Conservation (phyloP, 2,888 invertebrate species). For the Lumbricus terrestris region DNA sequence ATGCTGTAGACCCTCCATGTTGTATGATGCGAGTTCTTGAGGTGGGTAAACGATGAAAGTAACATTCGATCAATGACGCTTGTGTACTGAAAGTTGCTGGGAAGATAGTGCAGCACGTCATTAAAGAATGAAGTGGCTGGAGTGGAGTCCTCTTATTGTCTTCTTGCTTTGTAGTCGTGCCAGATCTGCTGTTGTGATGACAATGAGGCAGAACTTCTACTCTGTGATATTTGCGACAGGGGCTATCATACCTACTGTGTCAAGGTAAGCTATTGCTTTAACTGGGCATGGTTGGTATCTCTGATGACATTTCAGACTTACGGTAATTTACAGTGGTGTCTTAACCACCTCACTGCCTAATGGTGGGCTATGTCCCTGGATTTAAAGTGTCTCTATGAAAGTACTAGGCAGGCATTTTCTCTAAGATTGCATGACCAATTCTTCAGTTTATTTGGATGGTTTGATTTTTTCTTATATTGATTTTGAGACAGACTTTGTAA, state of each 20-base stretch:
- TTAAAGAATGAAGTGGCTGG: not conserved
- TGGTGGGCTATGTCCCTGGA: too few relatives aligned
- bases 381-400: not conserved
- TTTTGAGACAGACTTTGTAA: not conserved
- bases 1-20: not conserved
- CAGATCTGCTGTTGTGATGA: constrained; percentile 95
- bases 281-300: not conserved
- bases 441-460: not conserved
- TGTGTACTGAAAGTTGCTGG: too few relatives aligned
- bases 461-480: not conserved
- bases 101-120: too few relatives aligned
- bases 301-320: not conserved
- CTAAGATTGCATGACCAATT: not conserved
- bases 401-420: not conserved
- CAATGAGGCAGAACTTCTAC: constrained; percentile 87
- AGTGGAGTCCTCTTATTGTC: not conserved
- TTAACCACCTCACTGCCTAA: too few relatives aligned
- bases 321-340: too few relatives aligned
- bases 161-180: constrained; percentile 73
- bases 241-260: constrained; percentile 99
- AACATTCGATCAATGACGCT: too few relatives aligned
- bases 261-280: constrained; percentile 64
- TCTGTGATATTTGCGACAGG: constrained; percentile 96
- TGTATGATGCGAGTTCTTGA: not conserved
- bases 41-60: not conserved